phyloP scores from a whole-genome alignment of 2,888 invertebrate species.

The Troglohyphantes excavatus region DNA sequence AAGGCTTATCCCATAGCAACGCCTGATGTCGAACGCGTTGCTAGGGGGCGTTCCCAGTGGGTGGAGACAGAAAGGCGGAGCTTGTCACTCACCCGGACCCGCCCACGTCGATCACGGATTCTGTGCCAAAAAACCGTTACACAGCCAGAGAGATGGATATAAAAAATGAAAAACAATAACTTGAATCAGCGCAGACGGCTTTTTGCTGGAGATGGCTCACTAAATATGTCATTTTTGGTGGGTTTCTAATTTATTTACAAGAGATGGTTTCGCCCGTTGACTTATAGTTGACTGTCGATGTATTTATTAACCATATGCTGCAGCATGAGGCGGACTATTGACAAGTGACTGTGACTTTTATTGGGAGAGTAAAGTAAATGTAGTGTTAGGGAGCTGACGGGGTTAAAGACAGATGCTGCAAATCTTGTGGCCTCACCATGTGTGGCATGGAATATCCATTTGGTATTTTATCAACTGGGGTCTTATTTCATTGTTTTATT shows the following conservation, averaged over 20 bases:
- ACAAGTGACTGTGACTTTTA: slow-evolving; percentile 67
- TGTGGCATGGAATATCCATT: slow-evolving; percentile 21
- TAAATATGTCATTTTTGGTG: slow-evolving; percentile 67
- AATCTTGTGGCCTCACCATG: slow-evolving; percentile 17
- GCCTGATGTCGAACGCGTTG: slow-evolving; percentile 41
- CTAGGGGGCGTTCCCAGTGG: slow-evolving; percentile 33
- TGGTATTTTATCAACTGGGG: neutral
- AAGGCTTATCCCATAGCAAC: slow-evolving; percentile 47
- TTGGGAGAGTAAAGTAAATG: slow-evolving; percentile 44
- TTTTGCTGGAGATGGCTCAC: slow-evolving; percentile 23
- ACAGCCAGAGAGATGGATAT: neutral
- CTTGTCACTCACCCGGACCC: slow-evolving; percentile 54
- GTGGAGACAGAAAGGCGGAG: slow-evolving; percentile 38
- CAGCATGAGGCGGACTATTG: slow-evolving; percentile 48
- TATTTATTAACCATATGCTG: slow-evolving; percentile 57
- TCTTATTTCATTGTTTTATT: slow-evolving; percentile 9
- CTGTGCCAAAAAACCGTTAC: slow-evolving; percentile 37
- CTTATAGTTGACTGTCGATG: slow-evolving; percentile 29
- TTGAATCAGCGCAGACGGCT: slow-evolving; percentile 27
- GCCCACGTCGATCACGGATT: slow-evolving; percentile 45
- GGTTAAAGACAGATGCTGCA: slow-evolving; percentile 41
- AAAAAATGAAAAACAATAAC: slow-evolving; percentile 62
- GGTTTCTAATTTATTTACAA: slow-evolving; percentile 47
- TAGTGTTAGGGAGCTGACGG: slow-evolving; percentile 50
- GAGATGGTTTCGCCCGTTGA: slow-evolving; percentile 42